Percentiles rank a stretch among this genome's conserved stretches.
Evolutionary conservation across 2,888 invertebrate species (phyloP).

Genomic region (Liodrosophila aerea): DNA sequence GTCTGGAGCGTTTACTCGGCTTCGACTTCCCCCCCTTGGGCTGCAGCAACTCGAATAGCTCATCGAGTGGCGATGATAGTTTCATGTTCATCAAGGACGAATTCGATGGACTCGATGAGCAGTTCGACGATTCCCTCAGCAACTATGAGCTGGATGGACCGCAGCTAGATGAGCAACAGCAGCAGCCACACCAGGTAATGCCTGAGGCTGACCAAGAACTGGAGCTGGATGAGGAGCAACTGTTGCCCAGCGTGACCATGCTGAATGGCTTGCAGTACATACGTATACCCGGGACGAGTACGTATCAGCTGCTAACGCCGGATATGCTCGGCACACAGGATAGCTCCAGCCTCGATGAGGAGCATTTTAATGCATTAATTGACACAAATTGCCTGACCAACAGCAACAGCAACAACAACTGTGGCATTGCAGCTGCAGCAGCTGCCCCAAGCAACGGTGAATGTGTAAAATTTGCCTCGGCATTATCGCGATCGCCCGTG

Average conservation of each 20-base stretch:
- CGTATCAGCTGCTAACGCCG: conserved; percentile 86
- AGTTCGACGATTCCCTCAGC: conserved; percentile 75
- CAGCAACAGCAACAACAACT: conserved; percentile 47
- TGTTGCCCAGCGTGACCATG: conserved; percentile 83
- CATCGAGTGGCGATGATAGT: conserved; percentile 77
- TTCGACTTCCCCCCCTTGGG: conserved; percentile 83
- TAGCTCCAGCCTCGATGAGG: conserved; percentile 83
- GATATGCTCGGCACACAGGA: conserved; percentile 81
- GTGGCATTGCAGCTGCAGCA: conserved; percentile 38
- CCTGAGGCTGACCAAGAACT: not conserved
- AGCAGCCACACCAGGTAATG: too few species aligned
- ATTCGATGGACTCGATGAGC: conserved; percentile 74
- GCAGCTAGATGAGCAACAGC: too few species aligned
- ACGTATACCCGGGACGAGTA: conserved; percentile 85
- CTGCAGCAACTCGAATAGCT: conserved; percentile 48
- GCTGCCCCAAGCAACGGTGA: conserved; percentile 57
- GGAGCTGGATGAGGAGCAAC: conserved; percentile 34
- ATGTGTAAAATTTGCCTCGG: conserved; percentile 65
- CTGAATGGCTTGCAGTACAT: conserved; percentile 84
- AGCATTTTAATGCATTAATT: conserved; percentile 84
- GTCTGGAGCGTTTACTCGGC: conserved; percentile 89
- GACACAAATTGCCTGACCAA: conserved; percentile 82
- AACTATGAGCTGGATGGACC: conserved; percentile 77
- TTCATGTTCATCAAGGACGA: conserved; percentile 80
- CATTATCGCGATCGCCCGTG: conserved; percentile 76